A percentile compares a stretch with the other conserved stretches of the same genome.
phyloP scores from a whole-genome alignment of 64 coral and sea anemone species.

The Catalaphyllia jardinei region DNA sequence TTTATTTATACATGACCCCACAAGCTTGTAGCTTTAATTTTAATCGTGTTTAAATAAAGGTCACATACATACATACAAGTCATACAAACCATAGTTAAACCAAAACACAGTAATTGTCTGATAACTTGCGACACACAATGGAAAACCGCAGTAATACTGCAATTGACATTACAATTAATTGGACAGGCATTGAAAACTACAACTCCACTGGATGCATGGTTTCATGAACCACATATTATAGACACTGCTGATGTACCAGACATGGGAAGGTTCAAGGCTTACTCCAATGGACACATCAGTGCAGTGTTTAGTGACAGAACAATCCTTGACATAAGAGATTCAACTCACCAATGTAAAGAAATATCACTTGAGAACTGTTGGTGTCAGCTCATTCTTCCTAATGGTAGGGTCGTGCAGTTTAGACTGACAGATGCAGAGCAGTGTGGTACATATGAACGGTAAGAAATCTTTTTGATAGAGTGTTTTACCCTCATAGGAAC shows the following conservation, averaged over 20 bases:
- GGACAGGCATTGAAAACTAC: neutral
- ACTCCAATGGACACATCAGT: constrained; percentile 61
- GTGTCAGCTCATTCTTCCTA: constrained; percentile 43
- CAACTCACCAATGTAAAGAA: neutral
- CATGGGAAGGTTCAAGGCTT: constrained; percentile 54
- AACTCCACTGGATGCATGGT: neutral
- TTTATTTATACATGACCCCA: no score
- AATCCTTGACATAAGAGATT: constrained; percentile 36
- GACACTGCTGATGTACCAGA: constrained; percentile 40
- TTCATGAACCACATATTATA: neutral
- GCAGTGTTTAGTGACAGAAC: constrained; percentile 59
- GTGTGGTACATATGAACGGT: constrained; percentile 21
- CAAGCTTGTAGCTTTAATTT: no score
- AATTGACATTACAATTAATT: neutral
- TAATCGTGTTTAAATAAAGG: no score
- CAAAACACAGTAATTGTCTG: no score
- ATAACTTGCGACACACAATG: no score
- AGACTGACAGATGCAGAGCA: neutral
- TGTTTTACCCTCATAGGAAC: no score
- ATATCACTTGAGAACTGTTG: neutral
- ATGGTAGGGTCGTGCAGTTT: constrained; percentile 30
- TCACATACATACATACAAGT: no score
- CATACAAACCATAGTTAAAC: no score
- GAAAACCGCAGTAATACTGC: no score
- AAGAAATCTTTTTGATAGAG: neutral